A percentile compares a stretch with the other conserved stretches of the same genome.
phyloP scores from a whole-genome alignment of 2,888 invertebrate species.

The Diaphora mendica region DNA sequence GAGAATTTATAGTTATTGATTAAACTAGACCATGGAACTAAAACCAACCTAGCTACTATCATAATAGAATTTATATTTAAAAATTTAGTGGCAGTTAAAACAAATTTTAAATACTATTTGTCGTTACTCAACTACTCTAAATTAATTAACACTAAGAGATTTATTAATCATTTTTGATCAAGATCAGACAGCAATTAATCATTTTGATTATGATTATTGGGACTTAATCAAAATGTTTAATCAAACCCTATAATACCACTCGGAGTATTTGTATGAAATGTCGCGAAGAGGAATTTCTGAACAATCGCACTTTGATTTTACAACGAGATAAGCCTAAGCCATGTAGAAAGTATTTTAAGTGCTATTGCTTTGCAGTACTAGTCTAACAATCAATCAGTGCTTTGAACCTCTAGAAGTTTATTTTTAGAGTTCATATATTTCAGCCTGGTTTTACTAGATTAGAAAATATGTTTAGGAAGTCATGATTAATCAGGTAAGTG shows the following conservation, averaged over 20 bases:
- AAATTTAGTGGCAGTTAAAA: background rate
- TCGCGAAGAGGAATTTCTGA: slow-evolving; percentile 27
- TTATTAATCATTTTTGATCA: background rate
- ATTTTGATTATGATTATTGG: background rate
- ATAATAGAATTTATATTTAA: background rate
- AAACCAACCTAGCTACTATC: background rate
- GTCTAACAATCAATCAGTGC: slow-evolving; percentile 49
- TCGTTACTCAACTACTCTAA: background rate
- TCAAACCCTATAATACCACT: background rate
- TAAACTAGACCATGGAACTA: background rate
- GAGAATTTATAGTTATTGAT: no score
- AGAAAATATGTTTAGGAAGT: background rate
- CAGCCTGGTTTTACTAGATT: background rate
- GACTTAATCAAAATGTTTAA: background rate
- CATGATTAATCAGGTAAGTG: background rate
- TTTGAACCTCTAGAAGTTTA: slow-evolving; percentile 25
- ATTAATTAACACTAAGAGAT: background rate
- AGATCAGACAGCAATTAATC: background rate
- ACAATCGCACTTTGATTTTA: slow-evolving; percentile 49
- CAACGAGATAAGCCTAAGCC: slow-evolving; percentile 48
- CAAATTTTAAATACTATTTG: background rate
- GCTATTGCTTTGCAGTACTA: slow-evolving; percentile 56
- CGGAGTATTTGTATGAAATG: slow-evolving; percentile 3
- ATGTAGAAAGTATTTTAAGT: slow-evolving; percentile 58
- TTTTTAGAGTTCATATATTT: background rate